phyloP scores from a whole-genome alignment of 2,113 vertebrate species.

The Apodemus sylvaticus region DNA sequence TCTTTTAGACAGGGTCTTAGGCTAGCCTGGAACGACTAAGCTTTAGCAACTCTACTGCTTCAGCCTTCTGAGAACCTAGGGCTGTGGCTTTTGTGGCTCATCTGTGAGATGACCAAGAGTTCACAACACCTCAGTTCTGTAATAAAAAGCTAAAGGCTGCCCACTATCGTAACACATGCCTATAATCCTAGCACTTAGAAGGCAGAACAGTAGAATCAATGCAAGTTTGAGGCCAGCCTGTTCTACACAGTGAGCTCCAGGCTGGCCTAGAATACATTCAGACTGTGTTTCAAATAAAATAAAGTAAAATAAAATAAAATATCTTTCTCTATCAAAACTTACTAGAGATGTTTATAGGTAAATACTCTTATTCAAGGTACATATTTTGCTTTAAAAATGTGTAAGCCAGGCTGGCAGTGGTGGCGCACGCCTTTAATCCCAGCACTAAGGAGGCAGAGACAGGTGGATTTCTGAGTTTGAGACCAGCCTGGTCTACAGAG shows the following conservation, averaged over 20 bases:
- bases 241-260: neutral
- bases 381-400: neutral
- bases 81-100: neutral
- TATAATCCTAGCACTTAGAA: neutral
- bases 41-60: neutral
- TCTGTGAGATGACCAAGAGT: neutral
- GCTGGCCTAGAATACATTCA: neutral
- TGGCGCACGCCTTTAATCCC: too few species aligned
- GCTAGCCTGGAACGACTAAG: neutral
- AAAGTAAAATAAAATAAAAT: neutral
- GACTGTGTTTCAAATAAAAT: neutral
- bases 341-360: neutral
- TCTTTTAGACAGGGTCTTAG: neutral
- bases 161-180: neutral
- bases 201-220: neutral
- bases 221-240: neutral
- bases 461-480: too few species aligned
- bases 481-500: too few species aligned
- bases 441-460: too few species aligned
- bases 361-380: constrained; percentile 23
- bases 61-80: neutral
- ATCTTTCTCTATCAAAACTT: constrained; percentile 25
- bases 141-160: constrained; percentile 4
- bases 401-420: neutral
- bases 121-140: neutral